These are phyloP conservation scores for Zootermopsis nevadensis DNA, from an alignment of 2,888 invertebrate species.

Conservation along the genomic window DNA sequence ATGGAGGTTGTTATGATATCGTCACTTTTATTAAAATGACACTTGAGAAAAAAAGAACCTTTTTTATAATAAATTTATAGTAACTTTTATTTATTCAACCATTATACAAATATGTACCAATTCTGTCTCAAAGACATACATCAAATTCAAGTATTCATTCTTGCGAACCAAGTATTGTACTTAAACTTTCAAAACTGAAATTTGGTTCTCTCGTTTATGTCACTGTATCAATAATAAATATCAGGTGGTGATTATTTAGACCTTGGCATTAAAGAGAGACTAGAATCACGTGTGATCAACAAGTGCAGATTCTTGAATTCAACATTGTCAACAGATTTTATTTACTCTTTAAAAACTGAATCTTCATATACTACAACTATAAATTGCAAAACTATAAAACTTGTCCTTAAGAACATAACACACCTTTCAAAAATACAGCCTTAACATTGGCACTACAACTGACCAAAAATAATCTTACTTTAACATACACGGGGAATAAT, in stretches of 20 bases:
- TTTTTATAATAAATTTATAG: slow-evolving; percentile 38
- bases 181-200: too few relatives aligned
- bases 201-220: not conserved
- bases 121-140: not conserved
- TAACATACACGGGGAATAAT: not conserved
- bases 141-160: not conserved
- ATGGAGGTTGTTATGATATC: too few relatives aligned
- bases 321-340: slow-evolving; percentile 6
- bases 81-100: slow-evolving; percentile 39
- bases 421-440: not conserved
- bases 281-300: not conserved
- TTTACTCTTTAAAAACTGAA: slow-evolving; percentile 15
- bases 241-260: not conserved
- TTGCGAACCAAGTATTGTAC: not conserved
- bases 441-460: slow-evolving; percentile 8
- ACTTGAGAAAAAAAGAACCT: too few relatives aligned
- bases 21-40: too few relatives aligned
- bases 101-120: slow-evolving; percentile 40
- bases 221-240: not conserved
- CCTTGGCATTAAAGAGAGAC: not conserved
- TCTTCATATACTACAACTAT: not conserved
- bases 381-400: slow-evolving; percentile 18
- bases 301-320: not conserved
- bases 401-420: not conserved
- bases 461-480: not conserved